phyloP scores from a whole-genome alignment of 2,797 vertebrate genomes.

The Cirrhinus molitorella region DNA sequence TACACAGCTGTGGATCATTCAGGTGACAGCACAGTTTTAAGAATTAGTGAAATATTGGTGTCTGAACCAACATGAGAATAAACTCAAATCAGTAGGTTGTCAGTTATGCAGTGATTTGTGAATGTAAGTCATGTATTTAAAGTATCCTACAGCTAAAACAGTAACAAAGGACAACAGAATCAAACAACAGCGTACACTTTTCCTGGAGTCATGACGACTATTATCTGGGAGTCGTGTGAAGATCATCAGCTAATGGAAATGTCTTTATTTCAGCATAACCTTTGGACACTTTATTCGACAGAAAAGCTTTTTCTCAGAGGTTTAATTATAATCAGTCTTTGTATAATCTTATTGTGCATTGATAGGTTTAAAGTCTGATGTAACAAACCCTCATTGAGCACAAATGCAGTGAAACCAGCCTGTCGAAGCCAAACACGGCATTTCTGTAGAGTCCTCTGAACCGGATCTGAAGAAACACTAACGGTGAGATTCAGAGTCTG shows the following conservation, averaged over 20 bases:
- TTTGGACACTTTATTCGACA: constrained; percentile 18
- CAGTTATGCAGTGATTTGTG: background rate
- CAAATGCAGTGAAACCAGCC: background rate
- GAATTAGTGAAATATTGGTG: too few species aligned
- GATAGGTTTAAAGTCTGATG: constrained; percentile 16
- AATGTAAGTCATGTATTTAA: background rate
- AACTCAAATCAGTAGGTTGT: too few species aligned
- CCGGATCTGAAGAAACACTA: background rate
- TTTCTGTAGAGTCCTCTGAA: background rate
- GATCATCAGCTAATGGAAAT: background rate
- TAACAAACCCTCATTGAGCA: constrained; percentile 3
- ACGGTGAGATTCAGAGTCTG: background rate
- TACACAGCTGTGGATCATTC: too few species aligned
- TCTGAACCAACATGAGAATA: background rate
- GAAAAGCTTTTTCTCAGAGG: background rate
- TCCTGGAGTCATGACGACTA: too few species aligned
- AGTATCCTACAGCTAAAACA: background rate
- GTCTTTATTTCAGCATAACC: constrained; percentile 7
- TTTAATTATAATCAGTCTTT: constrained; percentile 34
- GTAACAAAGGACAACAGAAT: background rate
- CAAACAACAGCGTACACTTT: too few species aligned
- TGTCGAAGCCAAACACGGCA: background rate
- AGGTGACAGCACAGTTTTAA: too few species aligned
- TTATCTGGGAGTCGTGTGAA: background rate
- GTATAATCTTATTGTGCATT: constrained; percentile 24